These are phyloP conservation scores for Tetranychus truncatus DNA, from an alignment of 2,888 invertebrate genomes.

Conservation along the genomic window DNA sequence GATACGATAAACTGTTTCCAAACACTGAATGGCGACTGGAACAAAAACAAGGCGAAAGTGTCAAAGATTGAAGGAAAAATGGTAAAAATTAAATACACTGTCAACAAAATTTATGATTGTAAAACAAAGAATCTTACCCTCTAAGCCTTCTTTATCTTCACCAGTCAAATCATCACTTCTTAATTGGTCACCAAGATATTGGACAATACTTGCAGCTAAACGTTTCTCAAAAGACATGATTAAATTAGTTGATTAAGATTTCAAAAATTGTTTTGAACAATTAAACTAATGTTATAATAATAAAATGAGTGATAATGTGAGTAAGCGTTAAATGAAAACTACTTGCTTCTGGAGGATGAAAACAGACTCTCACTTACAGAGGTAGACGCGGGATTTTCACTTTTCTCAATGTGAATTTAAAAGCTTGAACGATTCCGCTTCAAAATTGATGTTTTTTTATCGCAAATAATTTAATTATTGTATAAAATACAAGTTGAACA, in stretches of 20 bases:
- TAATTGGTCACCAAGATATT: conserved; percentile 37
- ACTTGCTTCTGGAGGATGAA: too few relatives aligned
- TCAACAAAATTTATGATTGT: conserved; percentile 7
- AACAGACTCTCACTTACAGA: too few relatives aligned
- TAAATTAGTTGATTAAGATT: neutral
- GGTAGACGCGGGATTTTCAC: too few relatives aligned
- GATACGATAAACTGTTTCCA: conserved; percentile 71
- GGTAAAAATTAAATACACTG: neutral
- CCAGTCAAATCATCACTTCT: conserved; percentile 31
- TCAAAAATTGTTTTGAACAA: too few relatives aligned
- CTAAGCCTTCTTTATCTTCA: conserved; percentile 52
- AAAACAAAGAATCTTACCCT: conserved; percentile 35
- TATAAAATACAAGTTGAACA: too few relatives aligned
- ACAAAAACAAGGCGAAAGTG: conserved; percentile 6
- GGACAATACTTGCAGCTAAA: conserved; percentile 36
- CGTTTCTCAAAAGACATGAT: conserved; percentile 17
- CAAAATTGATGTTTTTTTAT: too few relatives aligned
- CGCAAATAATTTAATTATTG: too few relatives aligned
- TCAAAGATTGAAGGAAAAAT: neutral
- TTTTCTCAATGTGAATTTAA: too few relatives aligned
- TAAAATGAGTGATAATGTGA: too few relatives aligned
- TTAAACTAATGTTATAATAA: too few relatives aligned
- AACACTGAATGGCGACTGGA: conserved; percentile 70
- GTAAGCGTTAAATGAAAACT: too few relatives aligned
- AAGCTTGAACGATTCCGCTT: too few relatives aligned